Conservation (phyloP, 2,797 vertebrate species). For the Microchirus variegatus region DNA sequence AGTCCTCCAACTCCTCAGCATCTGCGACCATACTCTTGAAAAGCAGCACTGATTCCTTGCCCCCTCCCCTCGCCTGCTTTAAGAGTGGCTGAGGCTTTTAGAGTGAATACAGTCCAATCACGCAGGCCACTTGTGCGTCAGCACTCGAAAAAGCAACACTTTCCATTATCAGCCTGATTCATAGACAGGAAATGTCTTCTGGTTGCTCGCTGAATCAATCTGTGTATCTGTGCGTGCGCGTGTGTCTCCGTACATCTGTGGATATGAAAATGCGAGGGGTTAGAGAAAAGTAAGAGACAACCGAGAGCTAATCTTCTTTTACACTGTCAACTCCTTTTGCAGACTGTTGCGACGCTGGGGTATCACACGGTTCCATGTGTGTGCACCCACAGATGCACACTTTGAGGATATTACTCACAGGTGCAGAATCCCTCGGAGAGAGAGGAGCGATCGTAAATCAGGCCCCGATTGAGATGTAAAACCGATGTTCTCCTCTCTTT, state of each 20-base stretch:
- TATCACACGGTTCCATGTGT: slow-evolving; percentile 27
- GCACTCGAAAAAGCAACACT: slow-evolving; percentile 36
- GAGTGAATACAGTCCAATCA: slow-evolving; percentile 65
- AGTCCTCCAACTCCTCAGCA: slow-evolving; percentile 20
- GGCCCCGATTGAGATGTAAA: slow-evolving; percentile 71
- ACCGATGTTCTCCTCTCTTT: slow-evolving; percentile 61
- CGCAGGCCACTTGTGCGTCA: slow-evolving; percentile 44
- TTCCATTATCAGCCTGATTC: slow-evolving; percentile 67
- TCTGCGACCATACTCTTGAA: slow-evolving; percentile 19
- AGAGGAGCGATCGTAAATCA: slow-evolving; percentile 64
- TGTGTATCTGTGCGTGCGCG: neutral
- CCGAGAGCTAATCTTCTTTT: slow-evolving; percentile 40
- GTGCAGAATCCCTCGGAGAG: slow-evolving; percentile 62
- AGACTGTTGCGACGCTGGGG: slow-evolving; percentile 35
- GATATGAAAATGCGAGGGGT: slow-evolving; percentile 1
- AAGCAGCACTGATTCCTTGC: slow-evolving; percentile 45
- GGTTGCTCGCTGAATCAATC: slow-evolving; percentile 34
- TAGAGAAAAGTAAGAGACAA: slow-evolving; percentile 16
- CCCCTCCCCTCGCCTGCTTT: slow-evolving; percentile 22
- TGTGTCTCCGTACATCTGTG: slow-evolving; percentile 13
- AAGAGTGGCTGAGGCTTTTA: slow-evolving; percentile 23
- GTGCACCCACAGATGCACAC: slow-evolving; percentile 20
- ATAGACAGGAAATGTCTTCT: slow-evolving; percentile 43
- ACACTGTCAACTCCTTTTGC: slow-evolving; percentile 32
- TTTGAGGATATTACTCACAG: slow-evolving; percentile 66